phyloP scores from a whole-genome alignment of 2,888 invertebrate species.

The Drosophila diplacantha region DNA sequence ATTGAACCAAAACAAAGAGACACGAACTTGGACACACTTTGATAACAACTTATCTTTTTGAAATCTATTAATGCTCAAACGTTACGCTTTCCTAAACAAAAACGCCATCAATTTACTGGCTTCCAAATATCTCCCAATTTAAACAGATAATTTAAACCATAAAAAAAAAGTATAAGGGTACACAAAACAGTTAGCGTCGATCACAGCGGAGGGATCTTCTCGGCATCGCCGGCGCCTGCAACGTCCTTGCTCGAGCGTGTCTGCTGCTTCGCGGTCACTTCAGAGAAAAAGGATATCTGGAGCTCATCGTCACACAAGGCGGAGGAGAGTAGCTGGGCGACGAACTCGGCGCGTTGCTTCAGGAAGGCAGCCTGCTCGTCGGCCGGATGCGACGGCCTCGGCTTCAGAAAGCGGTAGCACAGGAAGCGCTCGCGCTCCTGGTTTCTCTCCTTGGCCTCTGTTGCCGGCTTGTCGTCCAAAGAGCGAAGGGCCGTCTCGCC shows the following conservation, averaged over 20 bases:
- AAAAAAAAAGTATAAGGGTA: constrained; percentile 19
- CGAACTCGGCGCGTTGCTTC: constrained; percentile 55
- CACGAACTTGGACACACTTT: background rate
- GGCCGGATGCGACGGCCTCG: background rate
- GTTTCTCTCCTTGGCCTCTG: constrained; percentile 25
- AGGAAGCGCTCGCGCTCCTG: constrained; percentile 49
- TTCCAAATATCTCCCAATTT: background rate
- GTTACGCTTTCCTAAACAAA: background rate
- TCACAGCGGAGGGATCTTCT: constrained; percentile 24
- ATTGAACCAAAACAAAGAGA: constrained; percentile 1
- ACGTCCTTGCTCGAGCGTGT: constrained; percentile 21
- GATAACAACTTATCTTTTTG: background rate
- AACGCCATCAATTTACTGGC: constrained; percentile 18
- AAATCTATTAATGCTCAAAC: background rate
- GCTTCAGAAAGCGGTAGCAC: constrained; percentile 42
- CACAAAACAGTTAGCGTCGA: constrained; percentile 8
- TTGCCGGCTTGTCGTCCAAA: constrained; percentile 39
- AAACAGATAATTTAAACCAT: constrained; percentile 25
- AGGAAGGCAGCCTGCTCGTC: constrained; percentile 42
- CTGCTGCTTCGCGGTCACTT: background rate
- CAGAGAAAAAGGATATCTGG: background rate
- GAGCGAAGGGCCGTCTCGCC: constrained; percentile 25
- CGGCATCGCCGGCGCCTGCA: constrained; percentile 54
- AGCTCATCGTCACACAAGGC: constrained; percentile 54
- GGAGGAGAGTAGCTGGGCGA: constrained; percentile 54